Evolutionary conservation across 1,140 invertebrate genomes (phyloP).

Genomic region (Diabrotica virgifera): DNA sequence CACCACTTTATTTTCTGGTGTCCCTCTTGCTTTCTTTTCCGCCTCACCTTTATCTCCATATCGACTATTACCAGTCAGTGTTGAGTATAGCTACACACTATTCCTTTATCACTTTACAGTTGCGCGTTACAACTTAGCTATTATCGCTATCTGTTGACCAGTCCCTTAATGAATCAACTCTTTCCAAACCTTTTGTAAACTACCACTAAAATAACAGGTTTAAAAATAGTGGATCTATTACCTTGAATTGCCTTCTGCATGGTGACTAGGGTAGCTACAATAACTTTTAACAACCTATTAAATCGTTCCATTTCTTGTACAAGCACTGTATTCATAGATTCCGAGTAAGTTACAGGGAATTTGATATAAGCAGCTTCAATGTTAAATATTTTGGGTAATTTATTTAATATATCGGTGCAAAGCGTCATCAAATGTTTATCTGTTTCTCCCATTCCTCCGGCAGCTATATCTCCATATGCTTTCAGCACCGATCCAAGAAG

Average conservation of each 20-base stretch:
- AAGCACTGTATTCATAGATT: constrained; percentile 93
- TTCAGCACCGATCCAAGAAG: constrained; percentile 56
- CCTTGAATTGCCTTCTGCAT: constrained; percentile 84
- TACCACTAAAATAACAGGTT: too few species aligned
- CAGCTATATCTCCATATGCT: constrained; percentile 59
- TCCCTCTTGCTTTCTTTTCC: too few species aligned
- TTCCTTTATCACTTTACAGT: too few species aligned
- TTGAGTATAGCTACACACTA: too few species aligned
- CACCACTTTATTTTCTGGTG: too few species aligned
- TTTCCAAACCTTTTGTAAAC: too few species aligned
- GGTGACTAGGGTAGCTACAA: constrained; percentile 63
- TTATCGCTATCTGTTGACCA: too few species aligned
- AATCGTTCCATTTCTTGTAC: constrained; percentile 91
- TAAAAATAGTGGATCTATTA: background rate
- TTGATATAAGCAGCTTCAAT: constrained; percentile 65
- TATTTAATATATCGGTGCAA: constrained; percentile 69
- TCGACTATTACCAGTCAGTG: too few species aligned
- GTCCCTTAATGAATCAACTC: too few species aligned
- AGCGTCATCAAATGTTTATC: constrained; percentile 54
- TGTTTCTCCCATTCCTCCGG: constrained; percentile 56
- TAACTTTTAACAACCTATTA: constrained; percentile 68
- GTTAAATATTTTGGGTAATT: constrained; percentile 73
- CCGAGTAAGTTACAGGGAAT: constrained; percentile 79
- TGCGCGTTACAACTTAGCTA: too few species aligned
- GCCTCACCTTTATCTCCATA: too few species aligned